Conservation (phyloP, 2,797 vertebrate species). For the Choloepus didactylus region DNA sequence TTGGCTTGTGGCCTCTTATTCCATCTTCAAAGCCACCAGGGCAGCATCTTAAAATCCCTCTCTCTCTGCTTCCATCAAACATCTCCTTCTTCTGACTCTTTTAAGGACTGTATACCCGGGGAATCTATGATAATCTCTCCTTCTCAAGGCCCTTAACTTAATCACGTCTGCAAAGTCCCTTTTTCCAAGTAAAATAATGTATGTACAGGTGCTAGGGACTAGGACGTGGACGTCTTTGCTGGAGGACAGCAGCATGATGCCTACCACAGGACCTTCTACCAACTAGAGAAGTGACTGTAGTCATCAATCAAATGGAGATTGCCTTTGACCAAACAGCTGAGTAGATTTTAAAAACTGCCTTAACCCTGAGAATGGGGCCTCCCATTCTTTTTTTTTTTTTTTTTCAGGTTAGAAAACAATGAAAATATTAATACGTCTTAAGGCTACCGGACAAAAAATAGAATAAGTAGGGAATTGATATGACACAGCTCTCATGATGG, state of each 20-base stretch:
- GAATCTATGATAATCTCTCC: background rate
- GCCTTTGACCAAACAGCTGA: background rate
- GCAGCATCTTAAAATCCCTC: background rate
- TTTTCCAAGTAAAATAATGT: background rate
- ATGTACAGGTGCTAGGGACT: background rate
- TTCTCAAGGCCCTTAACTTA: background rate
- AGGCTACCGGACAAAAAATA: background rate
- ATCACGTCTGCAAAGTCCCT: background rate
- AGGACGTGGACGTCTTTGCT: too few relatives aligned
- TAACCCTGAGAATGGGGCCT: background rate
- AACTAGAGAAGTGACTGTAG: background rate
- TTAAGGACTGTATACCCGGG: background rate
- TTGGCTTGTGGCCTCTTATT: background rate
- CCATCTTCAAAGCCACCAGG: background rate
- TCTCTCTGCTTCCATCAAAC: background rate
- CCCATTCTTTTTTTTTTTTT: too few relatives aligned
- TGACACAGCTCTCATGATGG: background rate
- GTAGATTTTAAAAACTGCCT: background rate
- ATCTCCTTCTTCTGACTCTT: background rate
- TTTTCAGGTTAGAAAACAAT: background rate
- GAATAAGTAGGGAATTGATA: background rate
- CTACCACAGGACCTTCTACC: background rate
- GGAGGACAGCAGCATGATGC: background rate
- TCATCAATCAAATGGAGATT: background rate
- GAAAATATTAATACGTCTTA: background rate